Conservation (phyloP, 2,113 vertebrate genomes). For the Alethe castanea region DNA sequence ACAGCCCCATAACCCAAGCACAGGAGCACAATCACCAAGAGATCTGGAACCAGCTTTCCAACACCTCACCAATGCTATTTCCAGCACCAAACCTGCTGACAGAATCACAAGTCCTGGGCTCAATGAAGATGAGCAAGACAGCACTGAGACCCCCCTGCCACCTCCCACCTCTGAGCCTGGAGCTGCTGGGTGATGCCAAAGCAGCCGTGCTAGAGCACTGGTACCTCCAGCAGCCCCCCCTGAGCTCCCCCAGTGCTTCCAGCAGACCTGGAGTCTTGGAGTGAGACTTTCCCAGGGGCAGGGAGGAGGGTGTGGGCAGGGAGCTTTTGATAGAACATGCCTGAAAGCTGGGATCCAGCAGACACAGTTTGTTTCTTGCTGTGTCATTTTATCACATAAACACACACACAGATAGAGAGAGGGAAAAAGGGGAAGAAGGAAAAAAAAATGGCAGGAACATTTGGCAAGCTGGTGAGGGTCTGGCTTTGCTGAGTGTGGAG, state of each 20-base stretch:
- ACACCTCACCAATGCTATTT: not conserved
- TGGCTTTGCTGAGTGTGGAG: not conserved
- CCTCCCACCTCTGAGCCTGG: not conserved
- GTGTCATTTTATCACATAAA: slow-evolving; percentile 35
- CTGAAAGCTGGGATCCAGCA: slow-evolving; percentile 41
- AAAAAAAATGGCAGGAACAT: not conserved
- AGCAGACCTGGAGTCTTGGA: slow-evolving; percentile 8
- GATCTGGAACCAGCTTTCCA: not conserved
- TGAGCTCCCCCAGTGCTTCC: not conserved
- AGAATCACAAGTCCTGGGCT: not conserved
- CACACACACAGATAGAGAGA: not conserved
- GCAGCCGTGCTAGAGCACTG: not conserved
- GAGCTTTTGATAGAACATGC: not conserved
- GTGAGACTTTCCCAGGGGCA: slow-evolving; percentile 32
- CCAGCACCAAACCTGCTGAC: not conserved
- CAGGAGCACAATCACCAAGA: not conserved
- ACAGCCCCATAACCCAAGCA: not conserved
- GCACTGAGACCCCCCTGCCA: not conserved
- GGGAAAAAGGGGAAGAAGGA: not conserved
- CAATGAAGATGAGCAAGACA: not conserved
- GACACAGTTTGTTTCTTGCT: slow-evolving; percentile 50
- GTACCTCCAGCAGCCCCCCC: not conserved
- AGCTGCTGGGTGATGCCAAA: not conserved
- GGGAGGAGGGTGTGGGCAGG: slow-evolving; percentile 25
- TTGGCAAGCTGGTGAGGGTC: not conserved